phyloP scores from a whole-genome alignment of 1,140 invertebrate species.

The Microplitis demolitor region DNA sequence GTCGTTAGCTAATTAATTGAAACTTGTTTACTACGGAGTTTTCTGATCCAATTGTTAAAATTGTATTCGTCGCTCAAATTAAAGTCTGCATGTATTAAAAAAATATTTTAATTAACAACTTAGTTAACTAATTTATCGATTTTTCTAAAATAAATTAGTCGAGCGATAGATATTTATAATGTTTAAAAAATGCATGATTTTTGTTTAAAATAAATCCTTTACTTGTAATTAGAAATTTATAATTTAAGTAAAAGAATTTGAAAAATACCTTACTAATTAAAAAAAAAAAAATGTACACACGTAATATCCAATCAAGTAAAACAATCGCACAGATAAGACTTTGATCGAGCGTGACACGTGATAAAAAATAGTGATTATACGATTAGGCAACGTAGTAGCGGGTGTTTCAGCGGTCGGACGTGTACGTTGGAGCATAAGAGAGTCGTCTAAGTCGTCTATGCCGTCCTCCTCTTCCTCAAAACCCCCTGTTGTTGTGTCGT shows the following conservation, averaged over 20 bases:
- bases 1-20: neutral
- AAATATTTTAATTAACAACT: no score
- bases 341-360: slow-evolving; percentile 35
- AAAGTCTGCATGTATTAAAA: no score
- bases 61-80: no score
- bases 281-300: neutral
- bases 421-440: slow-evolving; percentile 55
- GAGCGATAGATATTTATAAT: no score
- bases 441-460: slow-evolving; percentile 23
- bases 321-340: slow-evolving; percentile 7
- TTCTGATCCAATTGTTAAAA: neutral
- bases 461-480: slow-evolving; percentile 39
- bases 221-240: no score
- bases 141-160: no score
- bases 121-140: no score
- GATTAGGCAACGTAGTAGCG: slow-evolving; percentile 49
- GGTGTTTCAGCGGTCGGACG: slow-evolving; percentile 56
- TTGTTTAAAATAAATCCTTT: no score
- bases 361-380: slow-evolving; percentile 42
- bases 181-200: no score
- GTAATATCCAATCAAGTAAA: slow-evolving; percentile 1
- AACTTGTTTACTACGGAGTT: neutral
- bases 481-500: slow-evolving; percentile 36
- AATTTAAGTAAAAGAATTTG: no score
- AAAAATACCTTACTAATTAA: neutral